Base-by-base conservation (phyloP, 2,113 vertebrate species). In the Larimichthys crocea region DNA sequence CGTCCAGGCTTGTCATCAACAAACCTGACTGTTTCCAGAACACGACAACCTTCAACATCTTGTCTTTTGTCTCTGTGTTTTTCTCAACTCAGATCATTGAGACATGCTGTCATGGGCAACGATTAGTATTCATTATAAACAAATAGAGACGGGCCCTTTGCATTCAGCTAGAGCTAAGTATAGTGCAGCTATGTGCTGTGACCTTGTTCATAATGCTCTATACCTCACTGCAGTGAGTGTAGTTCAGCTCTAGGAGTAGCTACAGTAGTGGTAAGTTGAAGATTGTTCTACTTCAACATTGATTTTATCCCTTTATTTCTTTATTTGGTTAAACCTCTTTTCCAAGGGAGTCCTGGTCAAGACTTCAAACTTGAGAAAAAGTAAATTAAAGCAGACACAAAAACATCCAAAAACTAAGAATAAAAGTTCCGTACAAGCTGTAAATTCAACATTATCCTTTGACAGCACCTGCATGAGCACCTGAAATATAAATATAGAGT, bases 1-100 rank as follows among this genome's bases (percentile, higher is more conserved):
- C 44, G 55, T 85, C 59, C 77, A 52, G 68, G 63, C 86, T 69
- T 89, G 87, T 89, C 87, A 79, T 86, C 83, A 92, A 86, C 83
- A 90, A 86, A 86, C 82, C 65, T 82, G 90, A 92, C 76, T 88
- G 80, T 88, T 92, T 92, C 85, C 88, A 93, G 91, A 90, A 78
- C 63, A 65, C 76, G 46, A 26, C 64, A 79, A 46, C 72, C 71
- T 83, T 76, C 71, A 79, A 3, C 74, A n/a, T 60, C 69, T 42
- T 16, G 5, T 52, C 42, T 67, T 24, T 64, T 62, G 24, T 42
- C 15, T 63, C 17, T 0, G 1, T 35, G 24, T 70, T 83, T 76
- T 76, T 79, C 65, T 72, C 35, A 16, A 15, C 55, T 65, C 10
- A 5, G 7, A 73, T 68, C 22, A n/a, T 74, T 49, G 40, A 79